A percentile compares a stretch with the other conserved stretches of the same genome.
Conservation (phyloP, 1,140 invertebrate species). For the Trypoxylus dichotomus region DNA sequence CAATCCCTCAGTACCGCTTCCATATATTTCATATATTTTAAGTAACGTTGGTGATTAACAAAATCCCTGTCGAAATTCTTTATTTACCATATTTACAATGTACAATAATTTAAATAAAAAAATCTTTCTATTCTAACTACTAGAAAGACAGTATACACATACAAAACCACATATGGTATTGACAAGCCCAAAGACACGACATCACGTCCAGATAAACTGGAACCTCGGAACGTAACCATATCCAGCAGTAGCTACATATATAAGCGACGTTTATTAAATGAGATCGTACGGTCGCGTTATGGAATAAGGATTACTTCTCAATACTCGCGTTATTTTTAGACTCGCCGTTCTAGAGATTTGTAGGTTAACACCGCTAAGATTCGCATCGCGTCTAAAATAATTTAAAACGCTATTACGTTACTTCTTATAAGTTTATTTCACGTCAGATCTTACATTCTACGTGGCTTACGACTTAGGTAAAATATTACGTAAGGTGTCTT, state of each 20-base stretch:
- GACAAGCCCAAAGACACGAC: too few species aligned
- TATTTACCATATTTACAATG: too few species aligned
- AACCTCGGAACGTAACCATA: neutral
- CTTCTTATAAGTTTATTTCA: neutral
- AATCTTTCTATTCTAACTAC: too few species aligned
- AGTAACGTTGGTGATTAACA: too few species aligned
- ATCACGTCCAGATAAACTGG: neutral
- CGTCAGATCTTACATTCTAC: neutral
- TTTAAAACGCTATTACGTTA: neutral
- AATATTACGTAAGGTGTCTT: conserved; percentile 24
- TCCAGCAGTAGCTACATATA: neutral
- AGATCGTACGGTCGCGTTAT: too few species aligned
- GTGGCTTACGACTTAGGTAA: neutral
- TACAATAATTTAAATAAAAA: too few species aligned
- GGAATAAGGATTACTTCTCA: neutral
- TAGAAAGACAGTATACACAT: neutral
- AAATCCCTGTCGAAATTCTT: too few species aligned
- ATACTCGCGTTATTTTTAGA: neutral
- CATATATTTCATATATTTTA: too few species aligned
- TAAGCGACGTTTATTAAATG: neutral
- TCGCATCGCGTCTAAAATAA: neutral
- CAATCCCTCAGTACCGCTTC: too few species aligned
- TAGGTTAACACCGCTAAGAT: neutral
- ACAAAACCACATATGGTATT: neutral
- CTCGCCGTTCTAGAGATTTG: neutral